phyloP scores from a whole-genome alignment of 2,797 vertebrate species.

The Aeoliscus strigatus region DNA sequence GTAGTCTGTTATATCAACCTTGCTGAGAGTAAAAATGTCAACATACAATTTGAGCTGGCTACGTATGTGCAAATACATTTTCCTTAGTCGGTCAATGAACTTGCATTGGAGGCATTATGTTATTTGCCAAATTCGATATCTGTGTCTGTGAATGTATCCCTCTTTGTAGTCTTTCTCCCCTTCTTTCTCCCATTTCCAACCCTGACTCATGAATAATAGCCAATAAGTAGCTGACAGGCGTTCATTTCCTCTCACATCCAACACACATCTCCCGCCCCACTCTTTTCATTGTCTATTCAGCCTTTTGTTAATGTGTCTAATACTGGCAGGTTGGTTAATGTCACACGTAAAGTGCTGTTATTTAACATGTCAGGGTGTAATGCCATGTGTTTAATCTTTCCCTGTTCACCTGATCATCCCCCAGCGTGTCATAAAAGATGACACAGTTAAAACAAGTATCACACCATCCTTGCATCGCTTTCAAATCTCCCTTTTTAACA shows the following conservation, averaged over 20 bases:
- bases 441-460: slow-evolving; percentile 1
- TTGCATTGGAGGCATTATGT: too few relatives aligned
- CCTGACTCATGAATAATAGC: slow-evolving; percentile 40
- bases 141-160: too few relatives aligned
- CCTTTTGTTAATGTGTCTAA: slow-evolving; percentile 43
- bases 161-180: slow-evolving; percentile 7
- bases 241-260: slow-evolving; percentile 52
- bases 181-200: slow-evolving; percentile 8
- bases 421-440: not conserved
- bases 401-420: slow-evolving; percentile 59
- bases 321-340: slow-evolving; percentile 59
- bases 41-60: slow-evolving; percentile 47
- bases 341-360: slow-evolving; percentile 63
- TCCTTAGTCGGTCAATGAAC: too few relatives aligned
- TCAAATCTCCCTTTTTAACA: slow-evolving; percentile 8
- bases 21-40: slow-evolving; percentile 59
- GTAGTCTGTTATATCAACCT: too few relatives aligned
- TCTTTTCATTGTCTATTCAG: slow-evolving; percentile 32
- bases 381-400: slow-evolving; percentile 55
- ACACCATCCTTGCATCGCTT: not conserved
- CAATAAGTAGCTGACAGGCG: slow-evolving; percentile 55
- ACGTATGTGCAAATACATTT: too few relatives aligned
- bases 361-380: slow-evolving; percentile 54
- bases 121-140: too few relatives aligned
- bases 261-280: slow-evolving; percentile 25